Base-by-base conservation (phyloP, 2,888 invertebrate species). In the Dolichomitus sp. region DNA sequence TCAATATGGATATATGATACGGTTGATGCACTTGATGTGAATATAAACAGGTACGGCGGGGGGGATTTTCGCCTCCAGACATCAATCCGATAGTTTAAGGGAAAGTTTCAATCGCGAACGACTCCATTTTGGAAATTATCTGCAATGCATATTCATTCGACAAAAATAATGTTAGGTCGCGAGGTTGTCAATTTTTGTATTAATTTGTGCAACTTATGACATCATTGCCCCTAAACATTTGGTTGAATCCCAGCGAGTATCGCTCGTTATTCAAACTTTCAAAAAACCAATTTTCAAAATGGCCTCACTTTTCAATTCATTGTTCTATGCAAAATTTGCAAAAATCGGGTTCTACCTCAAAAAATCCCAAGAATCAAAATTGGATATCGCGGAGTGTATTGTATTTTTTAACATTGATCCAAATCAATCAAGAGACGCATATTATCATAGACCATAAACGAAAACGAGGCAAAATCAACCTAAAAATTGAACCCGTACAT, bases 1-100 rank as follows among this genome's bases (percentile, higher is more conserved):
- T 23, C 23, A 23, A 23, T 88, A 90, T 91, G 89, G 89, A 89
- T 91, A 90, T 90, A 90, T 90, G 89, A 90, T 89, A 89, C n/a
- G 88, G 87, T 87, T 85, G 86, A 63, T 79, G 50, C 48, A 52
- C 70, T 63, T 65, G 63, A 63, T 70, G 52, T 65, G 81, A 57
- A n/a, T 45, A 50, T 61, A 57, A 80, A 78, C 33, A 81, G 84
- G 73, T 84, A 90, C 88, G 89, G 89, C 88, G 87, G 76, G 37
- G 23, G 45, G 45, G 30, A 23, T 23, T 23, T 30, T 57, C 14
- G 30, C 11, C 57, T 7, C n/a, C 5, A 14, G 30, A 30, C 12
- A 14, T 6, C 30, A 30, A 14, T 17, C 6, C 30, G n/a, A 59
- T 9, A 37, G 9, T 37, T 37, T 14, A 14, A 1, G 6, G n/a